Conservation (phyloP, 2,113 vertebrate genomes). For the Semicossyphus pulcher region DNA sequence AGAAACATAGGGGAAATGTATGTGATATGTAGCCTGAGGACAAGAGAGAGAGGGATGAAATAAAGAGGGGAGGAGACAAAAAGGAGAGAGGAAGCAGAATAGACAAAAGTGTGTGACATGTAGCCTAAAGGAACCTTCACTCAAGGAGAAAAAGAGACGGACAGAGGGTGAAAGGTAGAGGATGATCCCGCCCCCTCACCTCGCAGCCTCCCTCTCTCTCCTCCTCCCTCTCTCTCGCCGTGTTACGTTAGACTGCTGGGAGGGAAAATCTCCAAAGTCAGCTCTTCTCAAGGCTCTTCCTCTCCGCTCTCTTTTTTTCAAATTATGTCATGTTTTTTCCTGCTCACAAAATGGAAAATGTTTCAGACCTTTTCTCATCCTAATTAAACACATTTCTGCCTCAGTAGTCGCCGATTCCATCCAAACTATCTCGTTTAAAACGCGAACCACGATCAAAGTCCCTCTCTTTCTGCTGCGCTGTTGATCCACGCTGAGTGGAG, state of each 20-base stretch:
- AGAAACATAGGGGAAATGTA: constrained; percentile 66
- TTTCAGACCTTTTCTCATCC: constrained; percentile 57
- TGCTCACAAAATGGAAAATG: constrained; percentile 59
- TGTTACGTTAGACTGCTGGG: constrained; percentile 66
- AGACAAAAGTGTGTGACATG: constrained; percentile 32
- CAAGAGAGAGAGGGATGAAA: constrained; percentile 42
- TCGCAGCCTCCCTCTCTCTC: constrained; percentile 1
- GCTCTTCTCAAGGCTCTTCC: constrained; percentile 65
- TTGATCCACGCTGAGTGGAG: constrained; percentile 42
- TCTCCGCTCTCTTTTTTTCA: constrained; percentile 49
- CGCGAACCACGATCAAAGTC: constrained; percentile 53
- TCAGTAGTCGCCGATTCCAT: constrained; percentile 36
- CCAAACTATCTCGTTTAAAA: constrained; percentile 53
- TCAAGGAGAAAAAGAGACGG: constrained; percentile 47
- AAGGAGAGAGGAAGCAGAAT: constrained; percentile 26
- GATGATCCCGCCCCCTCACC: constrained; percentile 39
- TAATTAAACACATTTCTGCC: constrained; percentile 70
- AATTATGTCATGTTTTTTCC: constrained; percentile 61
- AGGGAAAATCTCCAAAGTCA: constrained; percentile 72
- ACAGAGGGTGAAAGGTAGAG: constrained; percentile 58
- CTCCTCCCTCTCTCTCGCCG: constrained; percentile 6
- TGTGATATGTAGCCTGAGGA: constrained; percentile 72
- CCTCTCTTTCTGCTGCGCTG: constrained; percentile 28
- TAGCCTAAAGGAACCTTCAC: constrained; percentile 39
- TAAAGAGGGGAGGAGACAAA: constrained; percentile 23